Base-by-base conservation (phyloP, 2,797 vertebrate genomes). In the Rhinophrynus dorsalis region DNA sequence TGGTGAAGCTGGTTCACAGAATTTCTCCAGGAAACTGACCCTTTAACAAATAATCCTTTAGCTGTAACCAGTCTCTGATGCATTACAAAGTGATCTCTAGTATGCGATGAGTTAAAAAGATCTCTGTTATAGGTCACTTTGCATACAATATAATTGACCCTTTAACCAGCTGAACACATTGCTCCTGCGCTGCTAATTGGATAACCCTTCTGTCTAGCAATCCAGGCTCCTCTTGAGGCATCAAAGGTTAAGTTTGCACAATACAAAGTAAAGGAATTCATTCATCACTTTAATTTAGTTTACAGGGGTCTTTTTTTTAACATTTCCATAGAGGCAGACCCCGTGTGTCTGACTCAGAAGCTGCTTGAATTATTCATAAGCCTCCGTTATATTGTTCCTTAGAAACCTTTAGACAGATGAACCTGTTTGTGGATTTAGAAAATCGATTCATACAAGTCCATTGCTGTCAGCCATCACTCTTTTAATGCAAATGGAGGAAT, bases 391-490 rank as follows among this genome's bases (percentile, higher is more conserved):
- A 63, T 64, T 72, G 60, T 58, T 72, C 40, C 52, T 37, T 24
- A 13, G 2, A 64, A 65, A 44, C 60, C 68, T 64, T 72, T 51
- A 58, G 68, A 65, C 52, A 65, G 60, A 72, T 72, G 61, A 72
- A 72, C 37, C 68, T 72, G 68, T 64, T 72, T 48, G 27, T 57
- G 56, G 68, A 50, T 72, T 64, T 72, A 72, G 60, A 58, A n/a
- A 72, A 72, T 72, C 60, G 68, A 72, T 72, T 72, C 32, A 48
- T 64, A 72, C 52, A 58, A 65, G 68, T 72, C 61, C 21, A 65
- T 65, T 26, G 68, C 68, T 72, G 68, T 72, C 68, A 72, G 68
- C 44, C 68, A 72, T 72, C 68, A 72, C 68, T 72, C 60, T 48
- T 51, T 12, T 21, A 33, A 72, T 72, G 60, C 52, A 58, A 65